Evolutionary conservation across 2,113 vertebrate species (phyloP).

Genomic region (Eidolon helvum): DNA sequence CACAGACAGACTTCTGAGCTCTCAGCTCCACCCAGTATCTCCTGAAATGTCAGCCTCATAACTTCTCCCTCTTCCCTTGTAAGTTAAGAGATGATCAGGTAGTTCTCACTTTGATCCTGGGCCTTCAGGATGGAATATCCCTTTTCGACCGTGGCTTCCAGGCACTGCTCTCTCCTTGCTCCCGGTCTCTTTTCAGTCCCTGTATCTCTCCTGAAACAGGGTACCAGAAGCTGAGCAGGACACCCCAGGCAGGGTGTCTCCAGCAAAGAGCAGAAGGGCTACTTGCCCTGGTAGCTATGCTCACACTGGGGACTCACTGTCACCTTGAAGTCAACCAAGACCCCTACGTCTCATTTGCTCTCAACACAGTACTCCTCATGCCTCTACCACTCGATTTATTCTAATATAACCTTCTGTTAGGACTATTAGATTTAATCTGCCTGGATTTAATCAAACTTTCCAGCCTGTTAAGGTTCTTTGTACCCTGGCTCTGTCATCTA

Average conservation of each 20-base stretch:
- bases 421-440: background rate
- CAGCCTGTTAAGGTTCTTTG: background rate
- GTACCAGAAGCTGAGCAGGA: background rate
- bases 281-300: background rate
- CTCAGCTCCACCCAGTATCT: background rate
- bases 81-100: rapidly evolving
- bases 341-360: background rate
- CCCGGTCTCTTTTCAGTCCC: background rate
- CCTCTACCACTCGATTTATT: background rate
- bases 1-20: background rate
- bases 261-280: background rate
- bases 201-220: background rate
- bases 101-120: background rate
- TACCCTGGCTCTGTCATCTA: background rate
- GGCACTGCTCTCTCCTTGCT: background rate
- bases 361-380: background rate
- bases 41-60: background rate
- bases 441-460: background rate
- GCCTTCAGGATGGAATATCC: background rate
- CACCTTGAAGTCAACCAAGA: background rate
- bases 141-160: background rate
- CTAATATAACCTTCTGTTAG: background rate
- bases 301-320: background rate
- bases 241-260: background rate
- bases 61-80: background rate